Evolutionary conservation across 2,113 vertebrate species (phyloP), one percentile per base, ranked within the genome.

Genomic region (Chascanopsetta lugubris): DNA sequence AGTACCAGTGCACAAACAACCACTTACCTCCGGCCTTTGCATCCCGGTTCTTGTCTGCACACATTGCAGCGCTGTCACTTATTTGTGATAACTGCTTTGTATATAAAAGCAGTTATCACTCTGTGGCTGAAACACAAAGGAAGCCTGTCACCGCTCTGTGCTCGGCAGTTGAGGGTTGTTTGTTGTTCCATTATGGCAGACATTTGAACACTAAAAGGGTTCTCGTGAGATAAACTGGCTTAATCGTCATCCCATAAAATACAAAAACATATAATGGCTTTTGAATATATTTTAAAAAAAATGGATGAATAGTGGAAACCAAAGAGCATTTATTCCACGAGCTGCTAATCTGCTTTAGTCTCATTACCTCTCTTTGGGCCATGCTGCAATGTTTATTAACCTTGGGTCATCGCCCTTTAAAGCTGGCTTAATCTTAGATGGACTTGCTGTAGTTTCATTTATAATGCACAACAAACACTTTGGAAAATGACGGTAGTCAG

Each of bases 1-100:
- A 40, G n/a, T 4, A 42, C 6, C 2, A 42, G 21, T 21, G 13
- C 2, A 11, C 8, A 46, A 21, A 46, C 21, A 46, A 11, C 4
- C 24, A 64, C 68, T 75, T 85, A 90, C 88, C 76, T 0, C 1
- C 2, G 57, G 57, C 72, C 55, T 72, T 69, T 55, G 77, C 55
- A 3, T 58, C 32, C n/a, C 63, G 60, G 1, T 57, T 80, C 24
- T 10, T 27, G 10, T 50, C 36, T 42, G 59, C n/a, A n/a, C n/a
- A 81, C 85, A 88, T 88, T 34, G 59, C 11, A 0, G 47, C 9
- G 43, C 22, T 48, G 50, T 30, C 22, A 18, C 2, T 51, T 61
- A 9, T 26, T 45, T 68, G 5, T 30, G n/a, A 61, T n/a, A n/a
- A n/a, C n/a, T n/a, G n/a, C n/a, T n/a, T n/a, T n/a, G n/a, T n/a